A percentile compares a stretch with the other conserved stretches of the same genome.
These are phyloP conservation scores for Agrotis exclamationis DNA, from an alignment of 2,888 invertebrate genomes.

Conservation along the genomic window DNA sequence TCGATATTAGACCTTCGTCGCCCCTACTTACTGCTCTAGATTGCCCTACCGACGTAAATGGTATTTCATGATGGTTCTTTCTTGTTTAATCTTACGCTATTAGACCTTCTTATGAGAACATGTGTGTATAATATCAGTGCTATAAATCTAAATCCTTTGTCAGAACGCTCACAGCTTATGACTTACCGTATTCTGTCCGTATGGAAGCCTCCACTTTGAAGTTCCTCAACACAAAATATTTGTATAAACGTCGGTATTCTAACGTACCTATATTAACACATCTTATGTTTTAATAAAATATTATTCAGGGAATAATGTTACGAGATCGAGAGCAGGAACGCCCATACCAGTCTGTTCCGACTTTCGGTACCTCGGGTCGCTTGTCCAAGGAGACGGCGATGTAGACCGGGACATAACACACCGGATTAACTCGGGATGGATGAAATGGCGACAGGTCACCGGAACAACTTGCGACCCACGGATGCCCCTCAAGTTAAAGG, in stretches of 20 bases:
- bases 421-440: too few relatives aligned
- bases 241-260: conserved; percentile 18
- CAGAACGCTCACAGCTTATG: neutral
- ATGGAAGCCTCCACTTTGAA: conserved; percentile 29
- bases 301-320: conserved; percentile 45
- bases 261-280: conserved; percentile 23
- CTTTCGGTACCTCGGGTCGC: too few relatives aligned
- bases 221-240: conserved; percentile 26
- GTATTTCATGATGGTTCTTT: conserved; percentile 57
- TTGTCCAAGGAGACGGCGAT: too few relatives aligned
- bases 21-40: conserved; percentile 64
- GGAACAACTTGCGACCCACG: too few relatives aligned
- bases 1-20: conserved; percentile 78
- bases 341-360: too few relatives aligned
- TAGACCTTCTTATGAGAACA: conserved; percentile 4
- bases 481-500: too few relatives aligned
- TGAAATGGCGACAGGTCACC: too few relatives aligned
- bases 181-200: conserved; percentile 3
- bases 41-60: conserved; percentile 58
- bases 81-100: conserved; percentile 32
- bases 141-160: neutral
- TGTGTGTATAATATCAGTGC: neutral
- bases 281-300: conserved; percentile 49
- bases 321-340: too few relatives aligned
- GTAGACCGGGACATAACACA: too few relatives aligned